phyloP scores from a whole-genome alignment of 2,888 invertebrate genomes.

The Pimpla rufipes region DNA sequence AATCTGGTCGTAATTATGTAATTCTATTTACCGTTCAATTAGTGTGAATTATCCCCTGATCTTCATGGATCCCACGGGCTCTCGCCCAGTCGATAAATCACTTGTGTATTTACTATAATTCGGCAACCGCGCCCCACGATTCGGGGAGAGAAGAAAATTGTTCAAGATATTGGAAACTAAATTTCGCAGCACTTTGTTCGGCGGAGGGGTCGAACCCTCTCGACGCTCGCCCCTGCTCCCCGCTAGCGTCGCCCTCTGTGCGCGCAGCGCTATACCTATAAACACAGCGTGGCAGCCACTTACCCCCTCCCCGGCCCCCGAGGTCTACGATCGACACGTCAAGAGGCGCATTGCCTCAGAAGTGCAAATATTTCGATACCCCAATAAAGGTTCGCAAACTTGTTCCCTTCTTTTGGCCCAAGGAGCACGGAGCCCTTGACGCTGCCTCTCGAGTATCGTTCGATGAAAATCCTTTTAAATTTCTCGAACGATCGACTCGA shows the following conservation, averaged over 20 bases:
- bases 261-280: neutral
- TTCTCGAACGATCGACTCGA: conserved; percentile 50
- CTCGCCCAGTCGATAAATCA: conserved; percentile 34
- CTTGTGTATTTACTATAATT: conserved; percentile 55
- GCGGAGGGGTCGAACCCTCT: neutral
- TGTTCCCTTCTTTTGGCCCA: conserved; percentile 2
- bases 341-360: conserved; percentile 58
- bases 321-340: conserved; percentile 39
- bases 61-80: conserved; percentile 32
- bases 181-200: neutral
- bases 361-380: conserved; percentile 71
- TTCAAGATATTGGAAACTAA: neutral
- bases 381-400: conserved; percentile 75
- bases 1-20: too few relatives aligned
- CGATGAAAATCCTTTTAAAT: conserved; percentile 74
- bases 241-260: neutral
- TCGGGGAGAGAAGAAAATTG: neutral
- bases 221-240: neutral
- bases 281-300: neutral
- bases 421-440: conserved; percentile 18
- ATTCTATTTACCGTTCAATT: too few relatives aligned
- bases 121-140: too few relatives aligned
- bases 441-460: conserved; percentile 74
- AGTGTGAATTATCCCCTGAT: conserved; percentile 65
- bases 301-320: neutral